phyloP scores from a whole-genome alignment of 2,797 vertebrate species.

The Chaunax sp. region DNA sequence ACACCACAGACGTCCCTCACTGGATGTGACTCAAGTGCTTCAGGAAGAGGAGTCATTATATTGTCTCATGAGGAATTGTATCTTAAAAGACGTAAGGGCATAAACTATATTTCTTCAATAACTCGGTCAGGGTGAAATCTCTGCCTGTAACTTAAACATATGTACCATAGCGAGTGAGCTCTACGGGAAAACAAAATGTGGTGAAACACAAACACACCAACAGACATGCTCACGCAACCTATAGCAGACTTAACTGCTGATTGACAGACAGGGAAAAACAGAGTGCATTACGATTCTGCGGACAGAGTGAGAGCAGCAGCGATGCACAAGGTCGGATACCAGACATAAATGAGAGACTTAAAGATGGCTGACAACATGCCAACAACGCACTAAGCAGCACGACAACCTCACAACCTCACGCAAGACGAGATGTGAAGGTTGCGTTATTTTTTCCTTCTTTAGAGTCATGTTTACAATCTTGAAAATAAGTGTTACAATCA shows the following conservation, averaged over 20 bases:
- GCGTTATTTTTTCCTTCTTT: no score
- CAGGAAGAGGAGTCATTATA: neutral
- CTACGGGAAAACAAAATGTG: neutral
- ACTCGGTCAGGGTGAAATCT: neutral
- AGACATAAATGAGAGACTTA: constrained; percentile 38
- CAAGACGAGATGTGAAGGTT: neutral
- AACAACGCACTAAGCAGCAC: constrained; percentile 15
- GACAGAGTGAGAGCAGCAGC: no score
- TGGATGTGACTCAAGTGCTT: constrained; percentile 33
- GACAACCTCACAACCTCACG: neutral
- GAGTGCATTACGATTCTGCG: neutral
- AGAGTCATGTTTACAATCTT: no score
- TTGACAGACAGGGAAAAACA: neutral
- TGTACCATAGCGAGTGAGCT: neutral
- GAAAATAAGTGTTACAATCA: no score
- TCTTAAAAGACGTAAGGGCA: neutral
- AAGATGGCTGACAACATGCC: constrained; percentile 13
- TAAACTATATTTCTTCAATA: neutral
- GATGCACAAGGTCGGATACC: no score
- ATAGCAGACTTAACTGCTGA: neutral
- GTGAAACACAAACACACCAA: neutral
- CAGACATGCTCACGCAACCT: no score
- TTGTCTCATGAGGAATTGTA: neutral
- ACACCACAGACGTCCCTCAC: constrained; percentile 29
- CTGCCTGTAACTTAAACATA: neutral